phyloP scores from a whole-genome alignment of 2,113 vertebrate species.

The Thinocorus orbignyianus region DNA sequence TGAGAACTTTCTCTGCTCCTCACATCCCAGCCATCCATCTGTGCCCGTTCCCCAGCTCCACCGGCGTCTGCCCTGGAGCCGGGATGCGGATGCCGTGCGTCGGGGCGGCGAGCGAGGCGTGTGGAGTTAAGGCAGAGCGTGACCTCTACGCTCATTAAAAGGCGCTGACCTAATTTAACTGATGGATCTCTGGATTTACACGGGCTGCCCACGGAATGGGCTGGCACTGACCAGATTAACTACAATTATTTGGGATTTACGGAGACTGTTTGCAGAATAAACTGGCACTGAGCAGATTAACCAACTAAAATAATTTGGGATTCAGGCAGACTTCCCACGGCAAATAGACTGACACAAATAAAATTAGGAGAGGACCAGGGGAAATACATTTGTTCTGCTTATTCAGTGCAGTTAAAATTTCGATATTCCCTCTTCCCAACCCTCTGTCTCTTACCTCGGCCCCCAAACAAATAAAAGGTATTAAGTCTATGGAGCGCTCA shows the following conservation, averaged over 20 bases:
- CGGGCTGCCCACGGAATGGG: background rate
- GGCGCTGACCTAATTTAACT: background rate
- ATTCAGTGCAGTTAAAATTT: background rate
- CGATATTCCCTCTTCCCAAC: background rate
- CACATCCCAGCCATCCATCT: rapidly evolving
- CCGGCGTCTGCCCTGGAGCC: background rate
- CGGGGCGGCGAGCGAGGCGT: background rate
- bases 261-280: background rate
- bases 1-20: background rate
- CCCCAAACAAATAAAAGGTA: background rate
- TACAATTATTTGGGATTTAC: background rate
- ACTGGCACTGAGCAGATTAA: background rate
- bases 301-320: slow-evolving; percentile 3
- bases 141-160: background rate
- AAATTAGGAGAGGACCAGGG: background rate
- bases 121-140: background rate
- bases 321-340: slow-evolving; percentile 12
- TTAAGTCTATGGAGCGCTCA: background rate
- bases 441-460: background rate
- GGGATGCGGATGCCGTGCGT: background rate
- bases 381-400: background rate
- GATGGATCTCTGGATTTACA: background rate
- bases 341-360: slow-evolving; percentile 26
- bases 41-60: background rate
- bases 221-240: background rate